Base-by-base conservation (phyloP, 2,113 vertebrate genomes). In the Noctilio leporinus region DNA sequence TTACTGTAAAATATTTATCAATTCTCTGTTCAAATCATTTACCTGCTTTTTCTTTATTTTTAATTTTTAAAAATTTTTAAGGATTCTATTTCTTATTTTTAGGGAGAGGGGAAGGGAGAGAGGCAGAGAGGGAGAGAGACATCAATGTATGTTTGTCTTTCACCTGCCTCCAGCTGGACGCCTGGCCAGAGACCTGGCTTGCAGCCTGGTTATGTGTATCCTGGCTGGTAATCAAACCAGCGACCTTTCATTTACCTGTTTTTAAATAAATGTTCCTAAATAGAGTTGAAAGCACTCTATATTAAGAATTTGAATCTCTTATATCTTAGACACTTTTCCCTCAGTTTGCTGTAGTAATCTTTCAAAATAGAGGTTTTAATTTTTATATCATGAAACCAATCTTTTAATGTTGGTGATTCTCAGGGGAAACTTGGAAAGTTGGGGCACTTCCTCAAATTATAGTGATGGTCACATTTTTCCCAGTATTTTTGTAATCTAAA, bases 221-320 rank as follows among this genome's bases (percentile, higher is more conserved):
- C n/a, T n/a, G n/a, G n/a, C n/a, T n/a, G n/a, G n/a, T n/a, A n/a
- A n/a, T n/a, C n/a, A n/a, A n/a, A n/a, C n/a, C n/a, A n/a, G n/a
- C n/a, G n/a, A n/a, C n/a, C n/a, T n/a, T n/a, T 77, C 15, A 35
- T 97, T 96, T 49, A 70, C 12, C 40, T 72, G 19, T 86, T 94
- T 91, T 82, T 40, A 91, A 91, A 67, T 72, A 91, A 84, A 62
- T 86, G 17, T 67, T 85, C 16, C 78, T 93, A 57, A 75, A 38
- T 89, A 86, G 33, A 7, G 28, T 93, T 53, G 33, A 92, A 93
- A 86, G 53, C 38, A 62, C 47, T 43, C 1, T 65, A 16, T 78
- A 26, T 55, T 86, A 78, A 91, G 53, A 45, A 82, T 86, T 62
- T 65, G 67, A 78, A 86, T 70, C 1, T 7, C 86, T 2, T 89